Base-by-base conservation (phyloP, 1,140 invertebrate genomes). In the Trialeurodes vaporariorum region DNA sequence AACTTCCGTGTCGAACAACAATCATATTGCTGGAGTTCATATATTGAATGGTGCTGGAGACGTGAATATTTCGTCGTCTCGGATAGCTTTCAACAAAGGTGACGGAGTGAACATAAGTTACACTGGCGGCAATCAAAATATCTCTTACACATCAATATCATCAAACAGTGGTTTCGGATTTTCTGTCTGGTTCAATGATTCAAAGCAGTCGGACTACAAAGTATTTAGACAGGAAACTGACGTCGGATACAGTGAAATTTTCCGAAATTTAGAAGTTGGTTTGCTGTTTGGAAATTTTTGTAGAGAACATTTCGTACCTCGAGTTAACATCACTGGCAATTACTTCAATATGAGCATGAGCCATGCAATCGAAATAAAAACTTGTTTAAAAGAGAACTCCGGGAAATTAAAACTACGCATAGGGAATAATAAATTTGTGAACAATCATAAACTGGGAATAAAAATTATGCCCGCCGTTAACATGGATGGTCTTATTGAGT, bases 31-130 rank as follows among this genome's bases (percentile, higher is more conserved):
- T 9, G 95, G 94, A 1, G 81, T 97, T 9, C 91, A 96, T 73
- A 84, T 98, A 2, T 80, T 86, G 0, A 87, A 82, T 69, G 95
- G 95, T 0, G 90, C 87, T 0, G 92, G 92, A n/a, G 90, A 96
- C 74, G 85, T 98, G 0, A 94, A 98, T 73, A 84, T 99, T 1
- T 96, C 94, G 2, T 86, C 88, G 70, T 93, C 91, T 69, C 83
- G 88, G 73, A 90, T 99, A 58, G 87, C 85, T 0, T 90, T 93
- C 71, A 99, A 99, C 77, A 85, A 88, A 73, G 96, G 94, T 0
- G 95, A 96, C 71, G 90, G 91, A 1, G 81, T 93, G 2, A 96
- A 96, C 73, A 88, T 98, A 2, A 96, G 94, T 0, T 92, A 93
- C 67, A 89, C 91, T 49, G 94, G 95, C 0, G 95, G 96, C 1